Evolutionary conservation across 1,140 invertebrate genomes (phyloP), one percentile per base, ranked within the genome.

Genomic region (Yoshiicerus persimilis): DNA sequence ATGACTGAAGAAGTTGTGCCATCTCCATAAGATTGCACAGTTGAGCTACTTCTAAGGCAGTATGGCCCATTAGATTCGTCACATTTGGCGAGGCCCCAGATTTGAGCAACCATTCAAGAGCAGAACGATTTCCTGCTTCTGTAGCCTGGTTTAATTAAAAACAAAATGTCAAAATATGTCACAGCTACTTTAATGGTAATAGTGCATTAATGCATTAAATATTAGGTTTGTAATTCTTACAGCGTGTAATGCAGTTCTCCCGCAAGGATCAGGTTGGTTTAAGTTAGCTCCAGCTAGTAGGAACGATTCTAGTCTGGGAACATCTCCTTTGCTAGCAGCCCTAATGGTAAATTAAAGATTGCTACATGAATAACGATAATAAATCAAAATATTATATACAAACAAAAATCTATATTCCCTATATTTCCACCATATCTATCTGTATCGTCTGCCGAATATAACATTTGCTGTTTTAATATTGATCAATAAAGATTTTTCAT

Each of bases 261-360:
- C 95, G 0, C 93, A 94, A 10, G 93, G 90, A 91, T 96, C 95
- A 0, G 91, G 84, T 89, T 94, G 93, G 1, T 93, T 93, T 0
- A 96, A 89, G 92, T 95, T 94, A 1, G 94, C 95, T 8, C 95
- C 95, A 5, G 95, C 95, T n/a, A 94, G 80, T 11, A 92, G 89
- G 89, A 94, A 95, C 0, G 95, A 95, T 56, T 93, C 89, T 2
- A 96, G 91, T 8, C 94, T 93, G 11, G 91, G 92, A 0, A 94
- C 23, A 77, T 95, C 93, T 16, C 94, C 94, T 23, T 93, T 91
- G 2, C 94, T 93, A 2, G 95, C 94, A 1, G 95, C 95, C 77
- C 93, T 93, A 84, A 80, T 87, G 91, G 85, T 56, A 80, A 38
- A 25, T 20, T 0, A 47, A 20, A 47, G n/a, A 47, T 11, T 16